phyloP scores from a whole-genome alignment of 2,797 vertebrate species.

The Artibeus lituratus region DNA sequence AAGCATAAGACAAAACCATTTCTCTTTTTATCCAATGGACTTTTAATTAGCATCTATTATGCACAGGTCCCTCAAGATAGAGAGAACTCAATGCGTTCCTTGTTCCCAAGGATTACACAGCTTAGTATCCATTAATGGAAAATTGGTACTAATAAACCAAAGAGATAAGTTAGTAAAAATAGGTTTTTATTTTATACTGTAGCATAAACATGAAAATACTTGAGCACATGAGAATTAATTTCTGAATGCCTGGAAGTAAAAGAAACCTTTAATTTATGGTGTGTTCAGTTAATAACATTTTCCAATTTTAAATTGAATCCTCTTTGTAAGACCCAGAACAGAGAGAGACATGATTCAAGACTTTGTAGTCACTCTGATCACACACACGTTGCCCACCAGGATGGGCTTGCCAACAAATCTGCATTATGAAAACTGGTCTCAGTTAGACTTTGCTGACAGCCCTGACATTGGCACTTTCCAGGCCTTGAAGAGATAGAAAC shows the following conservation, averaged over 20 bases:
- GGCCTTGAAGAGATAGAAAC: neutral
- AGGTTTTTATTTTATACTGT: constrained; percentile 41
- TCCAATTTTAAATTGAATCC: constrained; percentile 14
- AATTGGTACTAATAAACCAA: constrained; percentile 35
- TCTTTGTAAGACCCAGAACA: neutral
- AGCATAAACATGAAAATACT: constrained; percentile 40
- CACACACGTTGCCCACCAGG: neutral
- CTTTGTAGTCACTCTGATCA: neutral
- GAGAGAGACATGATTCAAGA: neutral
- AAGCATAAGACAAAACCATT: neutral
- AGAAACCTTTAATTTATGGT: constrained; percentile 44
- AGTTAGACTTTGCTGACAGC: neutral
- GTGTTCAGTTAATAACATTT: neutral
- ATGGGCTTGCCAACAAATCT: neutral
- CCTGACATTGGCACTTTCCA: neutral
- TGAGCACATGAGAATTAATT: constrained; percentile 36
- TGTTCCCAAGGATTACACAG: neutral
- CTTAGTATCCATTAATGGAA: constrained; percentile 8
- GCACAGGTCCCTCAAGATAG: neutral
- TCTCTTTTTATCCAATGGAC: neutral
- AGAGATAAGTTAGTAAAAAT: constrained; percentile 27
- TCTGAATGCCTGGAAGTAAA: constrained; percentile 46
- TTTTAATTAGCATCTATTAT: neutral
- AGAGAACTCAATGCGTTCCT: neutral
- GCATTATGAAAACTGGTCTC: neutral